Evolutionary conservation across 2,797 vertebrate species (phyloP), one percentile per base, ranked within the genome.

Genomic region (Leptodactylus fallax): DNA sequence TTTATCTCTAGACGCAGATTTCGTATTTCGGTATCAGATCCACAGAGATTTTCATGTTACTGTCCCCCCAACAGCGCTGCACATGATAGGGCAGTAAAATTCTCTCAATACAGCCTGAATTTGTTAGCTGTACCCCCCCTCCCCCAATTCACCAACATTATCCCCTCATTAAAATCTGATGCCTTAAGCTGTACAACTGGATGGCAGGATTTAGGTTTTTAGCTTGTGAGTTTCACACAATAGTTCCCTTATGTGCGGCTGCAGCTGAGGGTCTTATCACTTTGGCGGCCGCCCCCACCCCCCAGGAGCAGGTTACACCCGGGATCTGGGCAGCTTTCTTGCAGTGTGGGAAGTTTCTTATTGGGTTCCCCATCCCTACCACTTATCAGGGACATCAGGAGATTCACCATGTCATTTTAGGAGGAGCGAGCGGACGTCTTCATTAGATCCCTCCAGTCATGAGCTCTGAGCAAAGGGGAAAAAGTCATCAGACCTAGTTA

Each of bases 181-280:
- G 60, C 47, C 21, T 65, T n/a, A 65, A 65, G 36, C 79, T 21
- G 56, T 61, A 63, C 36, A 63, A 36, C 79, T 81, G 79, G 23
- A 49, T 6, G 47, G n/a, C 12, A 25, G 79, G 79, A 65, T 65
- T 81, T 65, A n/a, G 9, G 19, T 25, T 53, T 78, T 53, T 25
- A 51, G 19, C 56, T 55, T 55, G 4, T 25, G 25, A 6, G 23
- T 9, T 25, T 11, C n/a, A 79, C 6, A 81, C 79, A 81, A 81
- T 81, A 11, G 79, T 25, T 47, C 23, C 79, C 63, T 65, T 81
- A 65, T 81, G 45, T 16, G 36, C 2, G 79, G 45, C 79, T 16
- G 61, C 85, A 86, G 85, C 85, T 86, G 85, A 21, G 61, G 58
- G 58, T 72, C 76, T 85, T 78, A 85, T 45, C 72, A 8, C 55